These are phyloP conservation scores for Chelidonichthys spinosus DNA, from an alignment of 2,797 vertebrate species.

Conservation along the genomic window DNA sequence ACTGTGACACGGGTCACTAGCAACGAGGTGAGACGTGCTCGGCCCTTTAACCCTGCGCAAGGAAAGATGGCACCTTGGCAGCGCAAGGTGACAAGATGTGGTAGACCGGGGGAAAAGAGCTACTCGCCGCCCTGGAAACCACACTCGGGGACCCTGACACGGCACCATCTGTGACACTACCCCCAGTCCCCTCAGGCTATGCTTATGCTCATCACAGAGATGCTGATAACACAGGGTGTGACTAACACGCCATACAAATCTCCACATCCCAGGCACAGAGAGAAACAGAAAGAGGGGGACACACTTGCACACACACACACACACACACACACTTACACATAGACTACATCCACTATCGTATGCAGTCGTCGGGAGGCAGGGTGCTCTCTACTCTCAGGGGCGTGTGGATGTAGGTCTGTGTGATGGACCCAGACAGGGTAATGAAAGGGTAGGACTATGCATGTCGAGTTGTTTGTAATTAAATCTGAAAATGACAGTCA, in stretches of 20 bases:
- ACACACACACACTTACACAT: conserved; percentile 46
- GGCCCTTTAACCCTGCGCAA: conserved; percentile 65
- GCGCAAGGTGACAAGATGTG: conserved; percentile 60
- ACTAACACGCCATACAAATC: conserved; percentile 85
- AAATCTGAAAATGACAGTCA: conserved; percentile 81
- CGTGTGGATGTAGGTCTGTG: conserved; percentile 62
- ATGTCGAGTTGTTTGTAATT: conserved; percentile 78
- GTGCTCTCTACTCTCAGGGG: conserved; percentile 62
- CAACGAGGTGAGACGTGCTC: conserved; percentile 51
- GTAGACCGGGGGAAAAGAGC: conserved; percentile 52
- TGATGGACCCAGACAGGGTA: conserved; percentile 79
- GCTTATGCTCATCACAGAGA: conserved; percentile 86
- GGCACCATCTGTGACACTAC: conserved; percentile 81
- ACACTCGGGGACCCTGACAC: conserved; percentile 76
- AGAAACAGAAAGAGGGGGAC: conserved; percentile 63
- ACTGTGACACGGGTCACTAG: conserved; percentile 60
- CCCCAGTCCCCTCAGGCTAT: conserved; percentile 78
- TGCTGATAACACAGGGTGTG: conserved; percentile 85
- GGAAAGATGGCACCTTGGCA: conserved; percentile 66
- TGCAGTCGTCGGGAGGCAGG: conserved; percentile 63
- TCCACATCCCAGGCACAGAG: conserved; percentile 82
- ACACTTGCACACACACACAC: conserved; percentile 49
- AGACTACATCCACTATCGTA: conserved; percentile 61
- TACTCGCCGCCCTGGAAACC: conserved; percentile 62
- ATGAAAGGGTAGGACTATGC: conserved; percentile 79